Percentiles rank a stretch among this genome's conserved stretches.
Conservation (phyloP, 2,888 invertebrate species). For the Boloria selene region DNA sequence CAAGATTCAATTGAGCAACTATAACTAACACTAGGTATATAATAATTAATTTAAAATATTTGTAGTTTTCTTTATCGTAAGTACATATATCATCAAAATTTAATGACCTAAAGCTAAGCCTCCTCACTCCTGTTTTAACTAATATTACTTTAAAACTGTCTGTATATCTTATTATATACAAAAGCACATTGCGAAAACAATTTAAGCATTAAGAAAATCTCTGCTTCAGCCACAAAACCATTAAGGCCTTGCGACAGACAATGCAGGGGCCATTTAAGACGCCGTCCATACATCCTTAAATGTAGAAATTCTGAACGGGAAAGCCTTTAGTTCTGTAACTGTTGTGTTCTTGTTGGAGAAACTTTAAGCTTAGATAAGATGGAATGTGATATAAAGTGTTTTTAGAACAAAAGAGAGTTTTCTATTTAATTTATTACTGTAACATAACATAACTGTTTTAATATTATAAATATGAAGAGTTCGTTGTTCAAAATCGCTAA, state of each 20-base stretch:
- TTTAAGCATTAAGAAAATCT: slow-evolving; percentile 38
- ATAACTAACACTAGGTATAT: too few relatives aligned
- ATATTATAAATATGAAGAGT: too few relatives aligned
- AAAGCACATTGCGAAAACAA: slow-evolving; percentile 22
- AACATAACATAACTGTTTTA: background rate
- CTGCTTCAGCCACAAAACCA: slow-evolving; percentile 36
- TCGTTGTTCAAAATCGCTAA: too few relatives aligned
- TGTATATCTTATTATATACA: slow-evolving; percentile 1
- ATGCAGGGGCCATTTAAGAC: slow-evolving; percentile 38
- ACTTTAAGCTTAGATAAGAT: slow-evolving; percentile 25
- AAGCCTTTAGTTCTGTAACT: slow-evolving; percentile 32
- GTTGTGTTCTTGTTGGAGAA: slow-evolving; percentile 30
- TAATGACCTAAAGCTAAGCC: too few relatives aligned
- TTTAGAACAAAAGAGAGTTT: slow-evolving; percentile 2
- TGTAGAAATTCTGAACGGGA: slow-evolving; percentile 30
- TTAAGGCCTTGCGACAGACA: slow-evolving; percentile 36
- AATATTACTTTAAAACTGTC: background rate
- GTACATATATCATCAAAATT: too few relatives aligned
- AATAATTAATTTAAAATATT: too few relatives aligned
- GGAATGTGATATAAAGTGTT: slow-evolving; percentile 16
- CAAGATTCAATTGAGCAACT: too few relatives aligned
- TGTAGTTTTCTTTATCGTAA: too few relatives aligned
- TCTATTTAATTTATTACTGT: background rate
- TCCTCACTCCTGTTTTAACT: background rate
- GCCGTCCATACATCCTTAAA: slow-evolving; percentile 37